Percentiles rank a stretch among this genome's conserved stretches.
Evolutionary conservation across 2,797 vertebrate genomes (phyloP).

Genomic region (Tachyglossus aculeatus): DNA sequence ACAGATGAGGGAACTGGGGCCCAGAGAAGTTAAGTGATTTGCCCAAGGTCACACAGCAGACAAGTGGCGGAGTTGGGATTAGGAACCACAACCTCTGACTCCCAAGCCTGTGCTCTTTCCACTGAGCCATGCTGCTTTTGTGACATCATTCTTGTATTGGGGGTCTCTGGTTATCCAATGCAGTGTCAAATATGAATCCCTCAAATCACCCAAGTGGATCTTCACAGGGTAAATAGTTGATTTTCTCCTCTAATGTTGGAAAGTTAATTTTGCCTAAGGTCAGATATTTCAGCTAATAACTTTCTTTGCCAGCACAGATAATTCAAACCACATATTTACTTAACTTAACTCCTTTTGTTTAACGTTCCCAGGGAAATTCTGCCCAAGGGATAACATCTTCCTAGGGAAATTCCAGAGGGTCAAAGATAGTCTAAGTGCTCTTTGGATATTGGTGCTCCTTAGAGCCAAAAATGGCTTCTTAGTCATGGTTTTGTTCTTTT

Average conservation of each 20-base stretch:
- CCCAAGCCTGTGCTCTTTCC: too few species aligned
- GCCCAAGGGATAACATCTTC: slow-evolving; percentile 29
- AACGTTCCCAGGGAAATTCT: slow-evolving; percentile 35
- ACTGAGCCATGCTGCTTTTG: too few species aligned
- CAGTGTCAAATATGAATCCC: background rate
- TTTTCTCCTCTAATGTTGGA: too few species aligned
- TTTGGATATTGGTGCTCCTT: slow-evolving; percentile 3
- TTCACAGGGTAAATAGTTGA: too few species aligned
- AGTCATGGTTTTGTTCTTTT: too few species aligned
- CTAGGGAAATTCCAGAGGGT: slow-evolving; percentile 59
- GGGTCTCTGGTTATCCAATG: background rate
- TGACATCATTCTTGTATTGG: background rate
- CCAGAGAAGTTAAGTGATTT: too few species aligned
- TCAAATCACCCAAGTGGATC: background rate
- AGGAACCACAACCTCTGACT: too few species aligned
- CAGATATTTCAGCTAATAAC: background rate
- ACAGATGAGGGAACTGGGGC: too few species aligned
- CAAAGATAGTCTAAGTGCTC: slow-evolving; percentile 31
- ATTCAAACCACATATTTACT: slow-evolving; percentile 28
- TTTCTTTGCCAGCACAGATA: background rate
- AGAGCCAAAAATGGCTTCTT: background rate
- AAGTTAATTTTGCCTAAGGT: background rate
- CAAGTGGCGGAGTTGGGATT: too few species aligned
- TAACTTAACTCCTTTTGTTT: slow-evolving; percentile 26
- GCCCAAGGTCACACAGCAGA: too few species aligned